Percentiles rank a stretch among this genome's conserved stretches.
Evolutionary conservation across 2,113 vertebrate species (phyloP).

Genomic region (Ceyx margarethae): DNA sequence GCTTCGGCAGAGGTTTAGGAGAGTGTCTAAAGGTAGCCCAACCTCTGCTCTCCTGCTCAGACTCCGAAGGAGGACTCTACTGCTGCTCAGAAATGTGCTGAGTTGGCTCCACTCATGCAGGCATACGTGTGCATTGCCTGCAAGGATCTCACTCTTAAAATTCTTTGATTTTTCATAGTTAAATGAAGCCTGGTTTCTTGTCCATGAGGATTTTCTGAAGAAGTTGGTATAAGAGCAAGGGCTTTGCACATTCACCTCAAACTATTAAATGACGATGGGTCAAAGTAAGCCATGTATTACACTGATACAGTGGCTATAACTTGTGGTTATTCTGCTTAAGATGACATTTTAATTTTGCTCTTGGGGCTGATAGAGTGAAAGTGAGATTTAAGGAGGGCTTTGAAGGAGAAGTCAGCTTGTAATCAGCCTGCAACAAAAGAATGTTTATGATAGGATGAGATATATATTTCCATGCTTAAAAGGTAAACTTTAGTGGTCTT

Average conservation of each 20-base stretch:
- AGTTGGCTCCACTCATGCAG: neutral
- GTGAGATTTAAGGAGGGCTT: constrained; percentile 13
- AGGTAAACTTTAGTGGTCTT: neutral
- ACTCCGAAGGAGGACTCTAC: neutral
- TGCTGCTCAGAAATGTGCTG: neutral
- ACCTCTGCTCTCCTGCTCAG: neutral
- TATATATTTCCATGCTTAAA: neutral
- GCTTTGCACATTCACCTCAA: neutral
- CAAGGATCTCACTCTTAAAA: neutral
- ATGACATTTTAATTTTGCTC: too few relatives aligned
- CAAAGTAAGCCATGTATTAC: neutral
- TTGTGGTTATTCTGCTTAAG: too few relatives aligned
- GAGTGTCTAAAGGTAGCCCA: neutral
- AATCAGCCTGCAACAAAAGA: neutral
- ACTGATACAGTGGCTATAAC: neutral
- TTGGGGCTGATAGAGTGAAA: neutral
- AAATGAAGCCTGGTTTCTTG: neutral
- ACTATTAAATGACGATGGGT: neutral
- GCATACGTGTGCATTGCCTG: neutral
- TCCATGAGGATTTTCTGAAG: neutral
- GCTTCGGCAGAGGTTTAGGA: neutral
- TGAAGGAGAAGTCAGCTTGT: constrained; percentile 3
- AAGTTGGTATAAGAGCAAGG: neutral
- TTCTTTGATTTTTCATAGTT: neutral
- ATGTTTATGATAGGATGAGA: neutral